A percentile compares a stretch with the other conserved stretches of the same genome.
These are phyloP conservation scores for Tachina grossa DNA, from an alignment of 2,888 invertebrate genomes.

Conservation along the genomic window DNA sequence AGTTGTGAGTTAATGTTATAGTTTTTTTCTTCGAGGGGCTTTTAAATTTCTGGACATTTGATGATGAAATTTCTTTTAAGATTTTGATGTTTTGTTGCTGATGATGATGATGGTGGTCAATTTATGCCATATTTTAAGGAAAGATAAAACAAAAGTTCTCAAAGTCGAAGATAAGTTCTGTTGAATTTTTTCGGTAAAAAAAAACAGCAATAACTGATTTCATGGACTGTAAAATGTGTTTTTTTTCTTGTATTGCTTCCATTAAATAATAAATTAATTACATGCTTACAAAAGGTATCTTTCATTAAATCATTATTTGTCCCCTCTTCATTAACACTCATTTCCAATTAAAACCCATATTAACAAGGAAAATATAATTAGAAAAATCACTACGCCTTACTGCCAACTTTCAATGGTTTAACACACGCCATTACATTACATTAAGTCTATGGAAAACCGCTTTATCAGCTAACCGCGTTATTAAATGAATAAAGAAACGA, in stretches of 20 bases:
- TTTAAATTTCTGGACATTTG: conserved; percentile 17
- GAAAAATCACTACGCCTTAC: conserved; percentile 57
- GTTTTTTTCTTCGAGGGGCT: neutral
- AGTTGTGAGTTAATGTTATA: conserved; percentile 40
- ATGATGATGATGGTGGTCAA: conserved; percentile 62
- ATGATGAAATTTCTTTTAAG: conserved; percentile 9
- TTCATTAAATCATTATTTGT: neutral
- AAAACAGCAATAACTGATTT: too few species aligned
- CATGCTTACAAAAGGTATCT: neutral
- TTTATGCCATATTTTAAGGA: conserved; percentile 69
- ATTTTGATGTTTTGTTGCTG: conserved; percentile 15
- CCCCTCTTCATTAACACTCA: neutral
- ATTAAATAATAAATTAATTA: too few species aligned
- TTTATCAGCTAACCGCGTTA: conserved; percentile 5
- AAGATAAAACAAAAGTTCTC: conserved; percentile 26
- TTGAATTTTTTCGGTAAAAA: neutral
- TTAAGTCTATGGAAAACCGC: neutral
- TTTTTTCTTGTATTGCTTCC: too few species aligned
- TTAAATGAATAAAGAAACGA: conserved; percentile 12
- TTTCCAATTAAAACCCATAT: conserved; percentile 44
- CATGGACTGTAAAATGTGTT: too few species aligned
- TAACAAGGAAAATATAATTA: conserved; percentile 30
- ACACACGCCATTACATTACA: conserved; percentile 1
- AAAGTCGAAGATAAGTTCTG: conserved; percentile 25
- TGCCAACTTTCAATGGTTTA: conserved; percentile 57